phyloP scores from a whole-genome alignment of 35 echinoderm and acorn worm species.

The Holothuria glaberrima region DNA sequence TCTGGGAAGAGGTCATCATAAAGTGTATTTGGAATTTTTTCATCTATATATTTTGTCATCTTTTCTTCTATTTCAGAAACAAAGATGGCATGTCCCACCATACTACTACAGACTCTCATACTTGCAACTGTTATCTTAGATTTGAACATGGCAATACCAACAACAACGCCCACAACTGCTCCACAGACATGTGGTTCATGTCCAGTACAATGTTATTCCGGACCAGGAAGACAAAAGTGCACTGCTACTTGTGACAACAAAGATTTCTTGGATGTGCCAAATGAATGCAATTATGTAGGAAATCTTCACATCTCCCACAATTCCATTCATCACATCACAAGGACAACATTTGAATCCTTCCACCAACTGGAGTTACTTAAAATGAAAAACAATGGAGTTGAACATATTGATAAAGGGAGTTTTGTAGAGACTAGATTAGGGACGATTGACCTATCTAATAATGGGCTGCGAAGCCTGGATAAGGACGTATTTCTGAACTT shows the following conservation, averaged over 20 bases:
- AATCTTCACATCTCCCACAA: background rate
- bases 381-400: background rate
- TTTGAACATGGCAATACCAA: background rate
- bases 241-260: background rate
- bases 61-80: too few species aligned
- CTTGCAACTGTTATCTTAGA: too few species aligned
- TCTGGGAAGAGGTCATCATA: too few species aligned
- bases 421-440: background rate
- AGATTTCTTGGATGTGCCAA: background rate
- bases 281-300: background rate
- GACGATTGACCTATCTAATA: conserved; percentile 1
- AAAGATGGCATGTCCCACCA: too few species aligned
- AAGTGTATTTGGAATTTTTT: too few species aligned
- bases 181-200: background rate
- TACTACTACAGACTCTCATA: too few species aligned
- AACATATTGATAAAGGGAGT: background rate
- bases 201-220: too few species aligned
- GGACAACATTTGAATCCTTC: background rate
- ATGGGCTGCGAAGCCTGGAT: background rate
- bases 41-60: too few species aligned
- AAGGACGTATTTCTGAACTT: background rate
- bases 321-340: background rate
- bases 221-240: background rate
- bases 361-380: background rate
- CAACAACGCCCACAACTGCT: background rate